Conservation (phyloP, 1,140 invertebrate species). For the Heliconius himera region DNA sequence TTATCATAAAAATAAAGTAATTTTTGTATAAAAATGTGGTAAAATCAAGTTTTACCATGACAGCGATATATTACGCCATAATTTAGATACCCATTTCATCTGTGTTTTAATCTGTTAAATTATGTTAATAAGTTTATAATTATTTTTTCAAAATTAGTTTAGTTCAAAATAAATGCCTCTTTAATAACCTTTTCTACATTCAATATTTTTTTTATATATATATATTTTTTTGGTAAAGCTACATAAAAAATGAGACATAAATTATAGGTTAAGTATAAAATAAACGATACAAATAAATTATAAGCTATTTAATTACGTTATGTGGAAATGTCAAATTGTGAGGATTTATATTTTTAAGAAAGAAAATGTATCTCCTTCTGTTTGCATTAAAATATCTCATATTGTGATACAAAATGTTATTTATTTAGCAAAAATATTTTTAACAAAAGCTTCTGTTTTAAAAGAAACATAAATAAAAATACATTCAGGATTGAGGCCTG, state of each 20-base stretch:
- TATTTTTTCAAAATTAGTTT: no score
- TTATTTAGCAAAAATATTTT: constrained; percentile 15
- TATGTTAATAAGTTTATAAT: no score
- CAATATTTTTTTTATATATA: no score
- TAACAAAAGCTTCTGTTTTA: not conserved
- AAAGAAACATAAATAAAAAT: no score
- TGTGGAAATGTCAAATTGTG: constrained; percentile 61
- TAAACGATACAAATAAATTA: constrained; percentile 8
- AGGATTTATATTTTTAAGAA: constrained; percentile 78
- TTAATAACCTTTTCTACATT: no score
- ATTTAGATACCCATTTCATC: no score
- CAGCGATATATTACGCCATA: no score
- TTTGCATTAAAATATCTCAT: constrained; percentile 56
- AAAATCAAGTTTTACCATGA: no score
- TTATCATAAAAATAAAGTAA: no score
- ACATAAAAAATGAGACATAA: not conserved
- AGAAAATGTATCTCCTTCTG: constrained; percentile 77
- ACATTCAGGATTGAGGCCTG: no score
- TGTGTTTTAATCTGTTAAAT: no score
- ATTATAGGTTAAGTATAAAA: not conserved
- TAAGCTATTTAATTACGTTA: constrained; percentile 5
- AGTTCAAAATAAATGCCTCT: not conserved
- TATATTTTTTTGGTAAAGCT: not conserved
- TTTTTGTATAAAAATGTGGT: no score
- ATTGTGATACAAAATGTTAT: constrained; percentile 28